Conservation (phyloP, 2,888 invertebrate genomes). For the Dynastes tityus region DNA sequence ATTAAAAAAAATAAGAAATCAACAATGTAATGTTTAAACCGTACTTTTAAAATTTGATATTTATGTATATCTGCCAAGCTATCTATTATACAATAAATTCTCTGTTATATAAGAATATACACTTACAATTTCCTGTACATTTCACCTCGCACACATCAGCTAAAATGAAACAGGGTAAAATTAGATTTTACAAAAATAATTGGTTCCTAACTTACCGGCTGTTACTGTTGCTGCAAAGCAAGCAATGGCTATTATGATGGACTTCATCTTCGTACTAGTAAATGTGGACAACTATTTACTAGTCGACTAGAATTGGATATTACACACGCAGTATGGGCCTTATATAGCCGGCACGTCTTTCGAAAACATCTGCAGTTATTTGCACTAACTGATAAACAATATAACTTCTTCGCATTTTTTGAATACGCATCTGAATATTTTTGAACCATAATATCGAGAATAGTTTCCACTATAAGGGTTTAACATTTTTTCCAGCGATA, state of each 20-base stretch:
- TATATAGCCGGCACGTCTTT: constrained; percentile 33
- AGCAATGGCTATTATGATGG: constrained; percentile 47
- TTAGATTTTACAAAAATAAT: constrained; percentile 4
- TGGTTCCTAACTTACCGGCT: constrained; percentile 44
- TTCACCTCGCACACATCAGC: constrained; percentile 2
- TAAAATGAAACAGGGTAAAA: constrained; percentile 9
- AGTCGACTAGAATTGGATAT: constrained; percentile 48
- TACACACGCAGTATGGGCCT: not conserved
- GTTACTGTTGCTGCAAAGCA: constrained; percentile 34
- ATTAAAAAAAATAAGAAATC: not conserved
- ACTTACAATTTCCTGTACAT: constrained; percentile 20
- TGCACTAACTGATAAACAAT: not conserved
- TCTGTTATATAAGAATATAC: not conserved
- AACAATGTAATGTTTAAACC: not conserved
- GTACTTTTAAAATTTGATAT: not conserved
- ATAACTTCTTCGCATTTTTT: constrained; percentile 9
- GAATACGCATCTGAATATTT: constrained; percentile 3
- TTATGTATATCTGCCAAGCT: too few species aligned
- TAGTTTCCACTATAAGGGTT: constrained; percentile 2
- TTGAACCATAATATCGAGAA: not conserved
- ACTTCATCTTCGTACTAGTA: constrained; percentile 51
- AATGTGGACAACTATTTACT: constrained; percentile 48
- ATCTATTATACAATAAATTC: too few species aligned
- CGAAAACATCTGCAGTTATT: constrained; percentile 15
- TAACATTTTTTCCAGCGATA: constrained; percentile 13